Percentiles rank a stretch among this genome's conserved stretches.
Evolutionary conservation across 2,113 vertebrate species (phyloP).

Genomic region (Mus musculus): GRCm39 chr7:45128001-45128500

Average conservation of each 20-base stretch:
- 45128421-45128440: conserved; percentile 82
- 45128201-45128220: background rate
- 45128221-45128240: background rate
- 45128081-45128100: background rate
- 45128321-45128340: background rate
- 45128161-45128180: background rate
- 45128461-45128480: conserved; percentile 84
- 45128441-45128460: conserved; percentile 89
- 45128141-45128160: background rate
- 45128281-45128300: background rate
- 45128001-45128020: background rate
- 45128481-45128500: conserved; percentile 70
- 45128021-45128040: too few relatives aligned
- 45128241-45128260: background rate
- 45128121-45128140: too few relatives aligned
- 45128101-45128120: too few relatives aligned
- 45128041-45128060: background rate
- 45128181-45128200: background rate
- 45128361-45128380: accelerated
- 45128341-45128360: accelerated
- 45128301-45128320: background rate
- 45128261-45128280: background rate
- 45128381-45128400: background rate
- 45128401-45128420: accelerated
- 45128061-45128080: background rate